These are phyloP conservation scores for Drosophila obscura DNA, from an alignment of 1,140 invertebrate genomes.

Conservation along the genomic window DNA sequence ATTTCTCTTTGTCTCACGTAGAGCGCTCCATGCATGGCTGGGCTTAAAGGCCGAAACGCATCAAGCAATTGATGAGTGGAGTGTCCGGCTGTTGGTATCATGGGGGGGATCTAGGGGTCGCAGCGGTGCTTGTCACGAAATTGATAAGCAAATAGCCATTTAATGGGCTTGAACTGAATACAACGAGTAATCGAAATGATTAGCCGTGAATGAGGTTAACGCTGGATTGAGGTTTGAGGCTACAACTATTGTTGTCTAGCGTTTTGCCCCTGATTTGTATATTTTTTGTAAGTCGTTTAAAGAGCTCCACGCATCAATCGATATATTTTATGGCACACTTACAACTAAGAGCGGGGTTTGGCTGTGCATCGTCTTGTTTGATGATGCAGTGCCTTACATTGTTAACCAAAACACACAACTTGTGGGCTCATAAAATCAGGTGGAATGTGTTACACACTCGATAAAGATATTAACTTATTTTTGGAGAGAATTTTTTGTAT, in stretches of 20 bases:
- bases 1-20: constrained; percentile 35
- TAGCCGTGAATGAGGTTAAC: constrained; percentile 58
- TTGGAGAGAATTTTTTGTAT: too few relatives aligned
- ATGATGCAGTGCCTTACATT: constrained; percentile 17
- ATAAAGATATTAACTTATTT: too few relatives aligned
- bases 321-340: constrained; percentile 60
- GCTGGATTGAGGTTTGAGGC: not conserved
- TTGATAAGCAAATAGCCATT: constrained; percentile 79
- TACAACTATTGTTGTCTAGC: not conserved
- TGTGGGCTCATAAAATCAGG: constrained; percentile 55
- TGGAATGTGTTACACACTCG: constrained; percentile 34
- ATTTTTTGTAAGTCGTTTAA: constrained; percentile 61
- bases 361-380: too few relatives aligned
- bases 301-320: constrained; percentile 17
- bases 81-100: not conserved
- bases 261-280: constrained; percentile 22
- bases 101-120: too few relatives aligned
- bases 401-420: constrained; percentile 41
- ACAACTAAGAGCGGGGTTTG: constrained; percentile 28
- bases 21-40: constrained; percentile 16
- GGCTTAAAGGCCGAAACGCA: constrained; percentile 4
- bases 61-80: constrained; percentile 42
- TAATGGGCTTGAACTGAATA: constrained; percentile 74
- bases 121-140: constrained; percentile 35
- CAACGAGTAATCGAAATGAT: constrained; percentile 65